Evolutionary conservation across 2,797 vertebrate genomes (phyloP).

Genomic region (Apodemus agrarius): DNA sequence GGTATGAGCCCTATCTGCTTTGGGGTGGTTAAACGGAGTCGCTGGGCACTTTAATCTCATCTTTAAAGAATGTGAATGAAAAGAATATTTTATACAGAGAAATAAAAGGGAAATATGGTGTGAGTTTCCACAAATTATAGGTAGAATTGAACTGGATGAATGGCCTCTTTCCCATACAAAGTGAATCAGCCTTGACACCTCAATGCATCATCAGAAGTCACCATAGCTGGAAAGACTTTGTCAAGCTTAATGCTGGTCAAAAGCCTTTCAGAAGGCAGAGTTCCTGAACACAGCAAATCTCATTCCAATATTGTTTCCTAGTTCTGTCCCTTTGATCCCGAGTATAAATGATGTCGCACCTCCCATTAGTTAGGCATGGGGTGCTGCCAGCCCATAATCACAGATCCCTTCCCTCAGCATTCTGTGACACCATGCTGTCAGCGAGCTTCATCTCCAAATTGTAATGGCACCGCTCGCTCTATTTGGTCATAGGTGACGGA

Average conservation of each 20-base stretch:
- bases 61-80: conserved; percentile 58
- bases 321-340: conserved; percentile 48
- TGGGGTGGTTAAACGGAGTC: conserved; percentile 21
- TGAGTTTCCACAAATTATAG: conserved; percentile 4
- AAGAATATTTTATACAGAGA: conserved; percentile 50
- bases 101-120: conserved; percentile 28
- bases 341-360: conserved; percentile 35
- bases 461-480: conserved; percentile 66
- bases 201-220: neutral
- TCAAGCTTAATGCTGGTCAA: neutral
- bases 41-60: conserved; percentile 34
- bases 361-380: conserved; percentile 39
- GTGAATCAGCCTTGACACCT: neutral
- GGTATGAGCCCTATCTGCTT: conserved; percentile 5
- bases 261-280: conserved; percentile 25
- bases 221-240: neutral
- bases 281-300: conserved; percentile 35
- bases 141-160: conserved; percentile 6
- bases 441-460: conserved; percentile 65
- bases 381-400: conserved; percentile 33
- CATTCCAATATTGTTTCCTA: conserved; percentile 45
- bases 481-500: conserved; percentile 63
- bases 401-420: neutral
- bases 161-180: conserved; percentile 26
- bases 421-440: conserved; percentile 49